Evolutionary conservation across 2,113 vertebrate genomes (phyloP).

Genomic region (Zosterops pallidus): DNA sequence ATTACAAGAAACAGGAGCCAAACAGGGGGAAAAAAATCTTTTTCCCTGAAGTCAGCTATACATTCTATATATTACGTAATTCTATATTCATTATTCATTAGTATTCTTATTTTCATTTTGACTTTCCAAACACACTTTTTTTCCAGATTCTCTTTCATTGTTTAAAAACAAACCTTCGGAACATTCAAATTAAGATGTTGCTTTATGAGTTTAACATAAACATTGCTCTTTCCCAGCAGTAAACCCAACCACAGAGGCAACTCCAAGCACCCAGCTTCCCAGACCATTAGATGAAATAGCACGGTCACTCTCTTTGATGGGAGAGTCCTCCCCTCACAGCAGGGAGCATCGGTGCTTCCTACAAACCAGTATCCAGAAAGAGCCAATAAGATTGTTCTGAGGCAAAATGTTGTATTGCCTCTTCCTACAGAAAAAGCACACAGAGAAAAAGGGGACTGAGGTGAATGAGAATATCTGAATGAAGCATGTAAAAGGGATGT

Average conservation of each 20-base stretch:
- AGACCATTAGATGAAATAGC: not conserved
- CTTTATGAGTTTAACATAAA: not conserved
- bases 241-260: not conserved
- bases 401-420: not conserved
- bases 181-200: not conserved
- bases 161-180: not conserved
- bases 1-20: slow-evolving; percentile 31
- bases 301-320: not conserved
- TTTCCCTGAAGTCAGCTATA: not conserved
- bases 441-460: not conserved
- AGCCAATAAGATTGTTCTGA: not conserved
- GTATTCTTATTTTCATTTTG: slow-evolving; percentile 1
- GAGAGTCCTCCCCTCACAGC: not conserved
- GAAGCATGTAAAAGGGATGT: not conserved
- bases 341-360: not conserved
- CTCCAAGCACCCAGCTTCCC: not conserved
- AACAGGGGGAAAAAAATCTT: not conserved
- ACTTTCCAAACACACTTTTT: not conserved
- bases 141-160: not conserved
- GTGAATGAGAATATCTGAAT: not conserved
- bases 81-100: not conserved
- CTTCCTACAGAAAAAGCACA: not conserved
- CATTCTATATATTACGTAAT: slow-evolving; percentile 11
- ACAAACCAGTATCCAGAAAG: not conserved
- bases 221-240: not conserved